Conservation (phyloP, 2,113 vertebrate species). For the Corythornis vintsioides region DNA sequence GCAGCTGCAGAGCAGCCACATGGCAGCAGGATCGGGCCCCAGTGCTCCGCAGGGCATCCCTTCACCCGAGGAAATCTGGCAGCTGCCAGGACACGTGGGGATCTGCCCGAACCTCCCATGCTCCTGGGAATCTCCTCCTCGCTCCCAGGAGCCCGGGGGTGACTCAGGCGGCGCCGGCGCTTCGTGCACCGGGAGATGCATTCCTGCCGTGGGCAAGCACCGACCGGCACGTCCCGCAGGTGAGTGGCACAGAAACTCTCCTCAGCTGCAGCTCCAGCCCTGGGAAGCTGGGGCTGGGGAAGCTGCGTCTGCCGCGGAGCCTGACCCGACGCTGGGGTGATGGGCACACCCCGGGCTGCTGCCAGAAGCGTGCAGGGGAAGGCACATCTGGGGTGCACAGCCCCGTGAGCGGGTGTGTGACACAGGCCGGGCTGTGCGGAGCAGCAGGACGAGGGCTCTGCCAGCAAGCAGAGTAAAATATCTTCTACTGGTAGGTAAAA, state of each 20-base stretch:
- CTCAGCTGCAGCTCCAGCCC: background rate
- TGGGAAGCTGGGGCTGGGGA: background rate
- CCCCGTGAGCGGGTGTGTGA: accelerated
- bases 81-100: background rate
- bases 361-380: background rate
- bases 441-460: accelerated
- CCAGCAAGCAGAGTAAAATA: background rate
- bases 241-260: background rate
- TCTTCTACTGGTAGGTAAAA: background rate
- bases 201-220: background rate
- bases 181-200: background rate
- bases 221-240: background rate
- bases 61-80: background rate
- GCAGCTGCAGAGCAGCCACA: background rate
- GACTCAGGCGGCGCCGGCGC: background rate
- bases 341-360: background rate
- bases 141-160: background rate
- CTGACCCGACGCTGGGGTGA: background rate
- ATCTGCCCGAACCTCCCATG: background rate
- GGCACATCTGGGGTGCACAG: accelerated
- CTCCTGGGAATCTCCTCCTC: constrained; percentile 57
- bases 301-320: accelerated
- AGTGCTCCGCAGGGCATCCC: accelerated
- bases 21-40: background rate
- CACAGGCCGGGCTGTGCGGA: accelerated